A percentile compares a stretch with the other conserved stretches of the same genome.
phyloP scores from a whole-genome alignment of 1,140 invertebrate genomes.

The Platyscapa corneri region DNA sequence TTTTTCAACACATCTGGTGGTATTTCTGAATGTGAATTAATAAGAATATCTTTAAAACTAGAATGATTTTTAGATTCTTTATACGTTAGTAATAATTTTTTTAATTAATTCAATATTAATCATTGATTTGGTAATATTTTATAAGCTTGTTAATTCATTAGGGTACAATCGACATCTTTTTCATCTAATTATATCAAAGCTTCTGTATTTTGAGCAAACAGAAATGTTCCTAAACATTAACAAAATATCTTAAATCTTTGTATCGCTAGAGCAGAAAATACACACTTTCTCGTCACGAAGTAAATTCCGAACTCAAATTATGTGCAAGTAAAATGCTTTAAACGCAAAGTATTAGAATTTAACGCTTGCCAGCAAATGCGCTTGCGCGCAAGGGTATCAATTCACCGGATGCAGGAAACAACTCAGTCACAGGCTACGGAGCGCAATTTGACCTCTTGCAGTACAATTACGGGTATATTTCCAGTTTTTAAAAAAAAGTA shows the following conservation, averaged over 20 bases:
- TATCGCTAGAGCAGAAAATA: slow-evolving; percentile 3
- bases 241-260: background rate
- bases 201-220: no score
- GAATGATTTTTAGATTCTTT: no score
- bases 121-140: no score
- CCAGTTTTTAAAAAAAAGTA: background rate
- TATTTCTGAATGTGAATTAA: no score
- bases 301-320: background rate
- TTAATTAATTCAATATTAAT: no score
- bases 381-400: background rate
- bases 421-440: slow-evolving; percentile 61
- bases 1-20: no score
- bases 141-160: no score
- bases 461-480: background rate
- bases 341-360: slow-evolving; percentile 22
- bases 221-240: background rate
- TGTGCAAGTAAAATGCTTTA: slow-evolving; percentile 13
- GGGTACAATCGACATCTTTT: no score
- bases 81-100: no score
- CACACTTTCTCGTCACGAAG: background rate
- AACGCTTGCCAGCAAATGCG: background rate
- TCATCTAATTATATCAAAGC: no score
- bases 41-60: no score
- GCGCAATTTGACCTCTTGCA: slow-evolving; percentile 37
- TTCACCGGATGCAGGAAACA: slow-evolving; percentile 63